Evolutionary conservation across 2,888 invertebrate genomes (phyloP), one percentile per base, ranked within the genome.

Genomic region (Smittia aterrima): DNA sequence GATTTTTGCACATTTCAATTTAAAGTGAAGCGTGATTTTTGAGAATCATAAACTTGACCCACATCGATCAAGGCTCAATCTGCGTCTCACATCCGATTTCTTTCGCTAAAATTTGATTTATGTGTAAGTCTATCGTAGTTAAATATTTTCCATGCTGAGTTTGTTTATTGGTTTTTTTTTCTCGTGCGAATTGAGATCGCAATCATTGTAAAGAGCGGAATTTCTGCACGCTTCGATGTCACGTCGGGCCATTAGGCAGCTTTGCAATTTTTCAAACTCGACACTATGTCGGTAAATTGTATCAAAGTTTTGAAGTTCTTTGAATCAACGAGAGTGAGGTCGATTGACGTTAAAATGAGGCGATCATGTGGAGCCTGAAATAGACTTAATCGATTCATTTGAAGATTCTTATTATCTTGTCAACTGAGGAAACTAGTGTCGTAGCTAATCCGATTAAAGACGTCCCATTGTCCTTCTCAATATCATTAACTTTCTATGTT

Each of bases 21-120:
- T 38, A 38, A 38, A 11, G 47, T 16, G n/a, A 13, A 47, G 4
- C 6, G 47, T 6, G 6, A 41, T 41, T 41, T 67, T 68, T 68
- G 18, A 41, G 41, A 68, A 68, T n/a, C n/a, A 25, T 68, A 38
- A 68, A 38, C 68, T 68, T 68, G 68, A 68, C 68, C 68, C 41
- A 68, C 68, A 66, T 66, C 7, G n/a, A n/a, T 38, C 68, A 68
- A 68, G 58, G 58, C n/a, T 58, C 20, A 18, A n/a, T 66, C 25
- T n/a, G 18, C 27, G 22, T 66, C 38, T 66, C 20, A 38, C 38
- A 66, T 66, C 66, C 40, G 66, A 66, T 22, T 58, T 47, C 11
- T 2, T 47, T 58, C n/a, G 58, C 58, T n/a, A 58, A 58, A 58
- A 13, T 22, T 58, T 58, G 58, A 58, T 58, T 58, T 58, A 58